These are phyloP conservation scores for Eupithecia pulchellata DNA, from an alignment of 2,888 invertebrate species.

Conservation along the genomic window DNA sequence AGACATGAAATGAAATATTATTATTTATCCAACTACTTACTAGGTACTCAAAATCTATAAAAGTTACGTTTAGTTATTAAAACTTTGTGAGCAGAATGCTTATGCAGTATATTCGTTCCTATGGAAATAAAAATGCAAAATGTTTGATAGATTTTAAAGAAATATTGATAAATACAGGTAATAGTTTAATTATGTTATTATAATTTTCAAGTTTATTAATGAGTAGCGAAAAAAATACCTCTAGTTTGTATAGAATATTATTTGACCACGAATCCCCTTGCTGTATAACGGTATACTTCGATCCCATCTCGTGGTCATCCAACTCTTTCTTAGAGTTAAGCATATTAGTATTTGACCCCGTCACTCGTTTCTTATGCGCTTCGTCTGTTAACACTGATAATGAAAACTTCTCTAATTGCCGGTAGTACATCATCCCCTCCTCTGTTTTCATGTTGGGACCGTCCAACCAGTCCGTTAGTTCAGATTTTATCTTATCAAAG, in stretches of 20 bases:
- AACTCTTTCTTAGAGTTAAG: constrained; percentile 28
- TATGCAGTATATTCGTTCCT: no score
- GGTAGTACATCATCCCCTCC: constrained; percentile 24
- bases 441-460: background rate
- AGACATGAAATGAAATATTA: background rate
- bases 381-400: constrained; percentile 45
- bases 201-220: no score
- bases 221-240: no score
- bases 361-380: constrained; percentile 46
- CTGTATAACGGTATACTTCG: constrained; percentile 27
- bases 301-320: constrained; percentile 18
- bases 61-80: no score
- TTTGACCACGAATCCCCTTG: constrained; percentile 34
- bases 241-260: constrained; percentile 30
- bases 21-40: no score
- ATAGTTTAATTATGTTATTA: no score
- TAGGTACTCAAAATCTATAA: no score
- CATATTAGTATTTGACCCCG: constrained; percentile 36
- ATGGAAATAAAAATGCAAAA: background rate
- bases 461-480: constrained; percentile 46
- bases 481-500: constrained; percentile 42
- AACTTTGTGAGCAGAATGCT: no score
- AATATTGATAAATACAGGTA: no score
- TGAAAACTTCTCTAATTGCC: constrained; percentile 38
- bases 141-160: background rate